phyloP scores from a whole-genome alignment of 2,113 vertebrate genomes.

The Coregonus clupeaformis region DNA sequence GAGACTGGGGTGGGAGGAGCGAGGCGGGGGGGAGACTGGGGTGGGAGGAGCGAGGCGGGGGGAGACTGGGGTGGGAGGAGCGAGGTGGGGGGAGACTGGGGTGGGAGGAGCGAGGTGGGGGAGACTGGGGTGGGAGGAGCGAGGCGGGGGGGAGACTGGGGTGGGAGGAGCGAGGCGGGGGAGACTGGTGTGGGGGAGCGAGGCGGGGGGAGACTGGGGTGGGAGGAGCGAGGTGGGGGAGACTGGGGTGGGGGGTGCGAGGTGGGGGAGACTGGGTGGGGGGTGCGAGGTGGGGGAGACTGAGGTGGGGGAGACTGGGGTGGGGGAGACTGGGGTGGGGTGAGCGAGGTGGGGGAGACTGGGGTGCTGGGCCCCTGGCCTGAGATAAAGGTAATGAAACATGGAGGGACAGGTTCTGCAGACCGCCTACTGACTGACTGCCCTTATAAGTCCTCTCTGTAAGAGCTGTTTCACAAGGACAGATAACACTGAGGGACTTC shows the following conservation, averaged over 20 bases:
- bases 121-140: not conserved
- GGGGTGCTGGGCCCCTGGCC: not conserved
- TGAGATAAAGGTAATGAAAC: constrained; percentile 8
- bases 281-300: no score
- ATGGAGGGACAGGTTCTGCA: constrained; percentile 29
- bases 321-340: no score
- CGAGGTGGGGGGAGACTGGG: not conserved
- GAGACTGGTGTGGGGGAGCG: no score
- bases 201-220: not conserved
- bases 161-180: not conserved
- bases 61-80: no score
- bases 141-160: not conserved
- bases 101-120: no score
- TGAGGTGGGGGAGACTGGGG: fast-evolving
- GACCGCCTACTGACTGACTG: constrained; percentile 15
- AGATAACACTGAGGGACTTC: constrained; percentile 32
- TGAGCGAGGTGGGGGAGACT: no score
- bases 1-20: no score
- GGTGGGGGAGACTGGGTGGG: no score
- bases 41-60: no score
- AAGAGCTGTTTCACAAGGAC: constrained; percentile 12
- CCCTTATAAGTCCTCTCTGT: constrained; percentile 59
- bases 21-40: no score
- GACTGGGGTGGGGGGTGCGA: not conserved
- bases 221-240: not conserved